Conservation (phyloP, 2,888 invertebrate genomes). For the Synanthedon myopaeformis region DNA sequence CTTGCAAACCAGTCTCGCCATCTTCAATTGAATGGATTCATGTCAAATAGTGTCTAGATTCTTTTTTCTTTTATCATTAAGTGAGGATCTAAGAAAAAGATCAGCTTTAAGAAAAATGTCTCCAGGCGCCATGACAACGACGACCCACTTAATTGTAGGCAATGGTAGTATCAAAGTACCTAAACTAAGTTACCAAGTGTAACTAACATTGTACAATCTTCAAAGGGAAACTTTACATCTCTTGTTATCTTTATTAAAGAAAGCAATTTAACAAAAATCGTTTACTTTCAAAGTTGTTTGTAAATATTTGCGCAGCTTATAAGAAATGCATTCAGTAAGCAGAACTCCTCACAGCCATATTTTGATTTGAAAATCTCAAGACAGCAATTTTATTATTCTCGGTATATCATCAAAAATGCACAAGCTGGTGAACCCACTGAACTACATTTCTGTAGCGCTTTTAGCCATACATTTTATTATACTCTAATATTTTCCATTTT, state of each 20-base stretch:
- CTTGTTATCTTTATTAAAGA: neutral
- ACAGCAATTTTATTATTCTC: constrained; percentile 11
- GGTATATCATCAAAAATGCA: constrained; percentile 10
- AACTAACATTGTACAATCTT: too few relatives aligned
- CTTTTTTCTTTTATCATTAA: too few relatives aligned
- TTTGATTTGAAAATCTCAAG: constrained; percentile 12
- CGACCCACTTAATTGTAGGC: too few relatives aligned
- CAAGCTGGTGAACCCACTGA: neutral
- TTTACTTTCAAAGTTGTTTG: neutral
- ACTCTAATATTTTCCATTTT: neutral
- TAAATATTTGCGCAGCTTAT: neutral
- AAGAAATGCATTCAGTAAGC: constrained; percentile 1
- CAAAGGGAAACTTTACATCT: neutral
- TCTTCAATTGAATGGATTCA: too few relatives aligned
- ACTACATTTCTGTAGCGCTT: neutral
- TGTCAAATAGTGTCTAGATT: too few relatives aligned
- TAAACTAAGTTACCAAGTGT: too few relatives aligned
- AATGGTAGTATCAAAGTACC: too few relatives aligned
- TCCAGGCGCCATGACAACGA: too few relatives aligned
- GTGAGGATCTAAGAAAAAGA: too few relatives aligned
- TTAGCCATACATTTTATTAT: neutral
- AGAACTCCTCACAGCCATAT: constrained; percentile 6
- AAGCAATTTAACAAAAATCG: neutral
- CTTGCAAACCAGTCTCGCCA: neutral
- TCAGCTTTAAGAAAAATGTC: too few relatives aligned